Evolutionary conservation across 2,888 invertebrate genomes (phyloP).

Genomic region (Cinara cedri): DNA sequence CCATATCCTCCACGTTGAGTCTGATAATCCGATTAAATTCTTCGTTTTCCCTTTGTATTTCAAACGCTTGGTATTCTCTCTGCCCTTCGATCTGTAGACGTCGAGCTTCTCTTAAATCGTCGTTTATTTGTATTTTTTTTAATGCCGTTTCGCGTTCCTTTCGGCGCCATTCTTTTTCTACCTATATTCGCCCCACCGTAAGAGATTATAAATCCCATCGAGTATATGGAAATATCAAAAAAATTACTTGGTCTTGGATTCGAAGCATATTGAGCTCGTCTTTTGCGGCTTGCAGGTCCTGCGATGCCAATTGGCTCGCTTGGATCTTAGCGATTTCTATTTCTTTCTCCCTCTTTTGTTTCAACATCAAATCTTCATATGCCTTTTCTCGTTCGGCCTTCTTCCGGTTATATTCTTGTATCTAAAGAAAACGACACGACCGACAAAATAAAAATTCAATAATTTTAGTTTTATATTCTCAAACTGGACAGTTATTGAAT

Average conservation of each 20-base stretch:
- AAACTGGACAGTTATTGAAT: background rate
- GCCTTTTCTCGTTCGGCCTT: constrained; percentile 70
- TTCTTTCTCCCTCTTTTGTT: constrained; percentile 69
- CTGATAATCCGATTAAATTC: constrained; percentile 63
- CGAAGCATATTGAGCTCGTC: constrained; percentile 67
- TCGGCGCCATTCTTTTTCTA: constrained; percentile 73
- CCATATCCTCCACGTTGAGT: background rate
- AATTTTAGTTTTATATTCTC: background rate
- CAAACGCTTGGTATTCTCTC: background rate
- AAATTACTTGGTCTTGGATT: constrained; percentile 66
- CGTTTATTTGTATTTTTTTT: constrained; percentile 67
- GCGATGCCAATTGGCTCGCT: constrained; percentile 66
- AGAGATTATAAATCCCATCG: background rate
- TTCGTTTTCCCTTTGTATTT: constrained; percentile 65
- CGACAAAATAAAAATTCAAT: background rate
- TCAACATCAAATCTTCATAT: constrained; percentile 66
- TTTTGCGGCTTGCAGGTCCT: constrained; percentile 65
- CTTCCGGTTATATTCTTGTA: constrained; percentile 70
- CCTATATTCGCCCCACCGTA: constrained; percentile 62
- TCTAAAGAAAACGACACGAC: constrained; percentile 60
- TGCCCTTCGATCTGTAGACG: constrained; percentile 61
- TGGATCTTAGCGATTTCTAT: constrained; percentile 67
- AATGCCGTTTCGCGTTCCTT: constrained; percentile 69
- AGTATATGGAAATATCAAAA: background rate
- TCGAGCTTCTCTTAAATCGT: constrained; percentile 66